A percentile compares a stretch with the other conserved stretches of the same genome.
Conservation (phyloP, 2,797 vertebrate species). For the Nyctalus aviator region DNA sequence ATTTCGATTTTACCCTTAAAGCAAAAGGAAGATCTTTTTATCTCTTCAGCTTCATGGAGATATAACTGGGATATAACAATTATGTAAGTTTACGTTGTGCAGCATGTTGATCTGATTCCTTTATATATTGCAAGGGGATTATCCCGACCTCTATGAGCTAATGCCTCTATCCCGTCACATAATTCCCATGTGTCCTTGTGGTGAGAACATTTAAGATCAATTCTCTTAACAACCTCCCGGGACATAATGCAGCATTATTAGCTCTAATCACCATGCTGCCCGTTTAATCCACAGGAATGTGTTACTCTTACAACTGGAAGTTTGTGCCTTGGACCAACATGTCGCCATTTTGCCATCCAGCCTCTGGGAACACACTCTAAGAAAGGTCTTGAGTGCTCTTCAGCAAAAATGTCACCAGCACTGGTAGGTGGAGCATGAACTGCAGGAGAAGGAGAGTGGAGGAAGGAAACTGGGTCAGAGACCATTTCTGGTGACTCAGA, state of each 20-base stretch:
- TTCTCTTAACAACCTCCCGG: not conserved
- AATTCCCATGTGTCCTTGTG: not conserved
- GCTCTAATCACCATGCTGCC: not conserved
- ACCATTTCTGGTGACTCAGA: not conserved
- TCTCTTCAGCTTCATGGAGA: not conserved
- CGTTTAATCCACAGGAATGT: not conserved
- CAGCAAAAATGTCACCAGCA: not conserved
- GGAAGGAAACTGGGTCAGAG: not conserved
- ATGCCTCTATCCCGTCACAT: not conserved
- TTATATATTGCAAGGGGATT: not conserved
- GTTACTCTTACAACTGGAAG: not conserved
- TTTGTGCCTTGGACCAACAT: not conserved
- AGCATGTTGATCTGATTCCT: not conserved
- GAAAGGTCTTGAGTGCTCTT: not conserved
- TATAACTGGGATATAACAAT: not conserved
- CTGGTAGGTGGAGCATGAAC: not conserved
- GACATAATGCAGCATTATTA: not conserved
- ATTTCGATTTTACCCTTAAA: constrained; percentile 19
- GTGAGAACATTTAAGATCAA: not conserved
- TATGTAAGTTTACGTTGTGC: not conserved
- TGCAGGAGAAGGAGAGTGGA: not conserved
- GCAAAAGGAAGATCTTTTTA: not conserved
- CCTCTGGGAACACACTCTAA: not conserved
- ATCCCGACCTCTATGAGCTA: not conserved
- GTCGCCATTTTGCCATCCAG: not conserved